These are phyloP conservation scores for Platorchestia sp. DNA, from an alignment of 1,140 invertebrate species.

Conservation along the genomic window DNA sequence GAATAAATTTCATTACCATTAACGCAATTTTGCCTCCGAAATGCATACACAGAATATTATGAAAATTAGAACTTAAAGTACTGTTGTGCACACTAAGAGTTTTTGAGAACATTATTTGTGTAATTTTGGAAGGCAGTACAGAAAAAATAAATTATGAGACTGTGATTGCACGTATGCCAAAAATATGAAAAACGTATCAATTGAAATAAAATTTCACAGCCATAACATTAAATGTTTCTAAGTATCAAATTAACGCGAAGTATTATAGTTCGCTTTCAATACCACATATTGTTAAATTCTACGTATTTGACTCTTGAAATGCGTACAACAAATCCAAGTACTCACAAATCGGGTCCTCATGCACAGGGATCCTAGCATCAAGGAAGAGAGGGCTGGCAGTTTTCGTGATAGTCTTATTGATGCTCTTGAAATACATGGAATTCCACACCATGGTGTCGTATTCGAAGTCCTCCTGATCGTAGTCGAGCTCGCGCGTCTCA, in stretches of 20 bases:
- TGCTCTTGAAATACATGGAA: not conserved
- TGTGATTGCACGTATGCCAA: too few relatives aligned
- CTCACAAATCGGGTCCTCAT: conserved; percentile 32
- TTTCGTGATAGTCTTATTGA: not conserved
- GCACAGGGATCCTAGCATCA: conserved; percentile 35
- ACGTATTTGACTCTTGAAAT: not conserved
- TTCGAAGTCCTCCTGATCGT: not conserved
- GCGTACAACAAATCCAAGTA: not conserved
- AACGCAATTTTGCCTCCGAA: too few relatives aligned
- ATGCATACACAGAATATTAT: too few relatives aligned
- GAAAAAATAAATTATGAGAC: too few relatives aligned
- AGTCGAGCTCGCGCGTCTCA: not conserved
- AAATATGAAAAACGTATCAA: not conserved
- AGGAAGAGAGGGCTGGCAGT: conserved; percentile 14
- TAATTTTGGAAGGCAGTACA: too few relatives aligned
- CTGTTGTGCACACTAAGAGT: too few relatives aligned
- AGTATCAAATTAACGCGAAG: not conserved
- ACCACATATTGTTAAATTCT: not conserved
- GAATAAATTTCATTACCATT: not conserved
- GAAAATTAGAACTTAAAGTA: too few relatives aligned
- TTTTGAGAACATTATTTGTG: too few relatives aligned
- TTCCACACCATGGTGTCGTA: not conserved
- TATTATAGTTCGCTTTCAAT: not conserved
- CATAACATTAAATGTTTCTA: too few relatives aligned
- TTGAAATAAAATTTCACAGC: not conserved